Percentiles rank a stretch among this genome's conserved stretches.
phyloP scores from a whole-genome alignment of 2,113 vertebrate genomes.

The Raja brachyura region DNA sequence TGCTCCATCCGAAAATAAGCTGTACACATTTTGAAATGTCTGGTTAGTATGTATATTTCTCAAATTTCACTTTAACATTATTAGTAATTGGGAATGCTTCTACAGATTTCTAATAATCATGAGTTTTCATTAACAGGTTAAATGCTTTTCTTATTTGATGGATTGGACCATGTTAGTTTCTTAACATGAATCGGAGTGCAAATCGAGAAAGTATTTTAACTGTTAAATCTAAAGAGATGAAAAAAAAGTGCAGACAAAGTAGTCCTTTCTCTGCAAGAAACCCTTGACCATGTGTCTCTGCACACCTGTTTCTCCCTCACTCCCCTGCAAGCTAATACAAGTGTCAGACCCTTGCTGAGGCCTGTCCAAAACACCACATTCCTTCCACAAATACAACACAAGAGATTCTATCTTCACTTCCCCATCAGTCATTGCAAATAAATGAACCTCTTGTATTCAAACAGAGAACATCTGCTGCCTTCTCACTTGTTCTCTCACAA shows the following conservation, averaged over 20 bases:
- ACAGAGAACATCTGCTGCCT: slow-evolving; percentile 32
- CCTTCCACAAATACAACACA: slow-evolving; percentile 27
- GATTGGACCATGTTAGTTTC: not conserved
- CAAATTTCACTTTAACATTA: not conserved
- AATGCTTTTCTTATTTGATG: not conserved
- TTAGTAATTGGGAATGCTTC: not conserved
- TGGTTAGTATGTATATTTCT: not conserved
- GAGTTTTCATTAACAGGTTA: not conserved
- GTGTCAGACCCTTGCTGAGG: slow-evolving; percentile 30
- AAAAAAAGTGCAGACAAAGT: slow-evolving; percentile 17
- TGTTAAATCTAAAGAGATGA: not conserved
- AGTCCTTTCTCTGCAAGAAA: slow-evolving; percentile 15
- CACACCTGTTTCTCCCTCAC: slow-evolving; percentile 31
- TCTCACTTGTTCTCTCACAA: not conserved
- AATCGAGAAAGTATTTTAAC: slow-evolving; percentile 11
- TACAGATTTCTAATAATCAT: not conserved
- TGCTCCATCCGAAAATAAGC: not conserved
- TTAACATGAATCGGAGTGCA: not conserved
- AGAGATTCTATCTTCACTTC: slow-evolving; percentile 37
- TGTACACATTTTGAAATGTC: not conserved
- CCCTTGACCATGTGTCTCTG: slow-evolving; percentile 24
- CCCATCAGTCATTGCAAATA: slow-evolving; percentile 32
- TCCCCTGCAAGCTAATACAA: slow-evolving; percentile 18
- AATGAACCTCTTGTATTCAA: slow-evolving; percentile 31
- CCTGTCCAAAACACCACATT: slow-evolving; percentile 37